Evolutionary conservation across 2,113 vertebrate genomes (phyloP).

Genomic region (Cromileptes altivelis): DNA sequence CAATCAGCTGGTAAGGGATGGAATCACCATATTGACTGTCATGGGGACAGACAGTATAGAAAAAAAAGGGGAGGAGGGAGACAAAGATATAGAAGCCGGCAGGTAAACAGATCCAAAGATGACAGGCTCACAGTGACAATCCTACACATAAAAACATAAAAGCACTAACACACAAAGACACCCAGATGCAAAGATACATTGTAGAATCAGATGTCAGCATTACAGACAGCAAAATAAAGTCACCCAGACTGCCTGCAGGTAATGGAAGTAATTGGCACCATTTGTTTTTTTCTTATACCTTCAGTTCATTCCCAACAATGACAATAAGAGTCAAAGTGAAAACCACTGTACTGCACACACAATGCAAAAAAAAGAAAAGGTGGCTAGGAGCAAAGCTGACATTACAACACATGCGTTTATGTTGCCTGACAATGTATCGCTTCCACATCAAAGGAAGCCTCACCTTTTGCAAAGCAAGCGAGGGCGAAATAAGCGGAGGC

Average conservation of each 20-base stretch:
- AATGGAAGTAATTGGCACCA: constrained; percentile 62
- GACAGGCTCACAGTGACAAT: constrained; percentile 48
- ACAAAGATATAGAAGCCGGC: constrained; percentile 3
- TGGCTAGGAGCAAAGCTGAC: constrained; percentile 67
- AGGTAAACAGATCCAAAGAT: constrained; percentile 61
- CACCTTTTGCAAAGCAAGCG: constrained; percentile 88
- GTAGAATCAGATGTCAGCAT: constrained; percentile 61
- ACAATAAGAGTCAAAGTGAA: constrained; percentile 52
- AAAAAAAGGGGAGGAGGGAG: not conserved
- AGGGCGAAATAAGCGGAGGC: constrained; percentile 84
- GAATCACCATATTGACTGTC: constrained; percentile 51
- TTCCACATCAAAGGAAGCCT: constrained; percentile 93
- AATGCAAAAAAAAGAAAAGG: constrained; percentile 4
- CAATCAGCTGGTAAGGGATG: constrained; percentile 59
- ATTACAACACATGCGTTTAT: constrained; percentile 65
- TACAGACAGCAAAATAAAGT: constrained; percentile 61
- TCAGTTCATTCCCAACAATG: constrained; percentile 61
- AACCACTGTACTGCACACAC: not conserved
- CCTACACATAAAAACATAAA: constrained; percentile 51
- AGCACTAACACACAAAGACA: constrained; percentile 47
- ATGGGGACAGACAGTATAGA: constrained; percentile 51
- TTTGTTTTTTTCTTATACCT: constrained; percentile 69
- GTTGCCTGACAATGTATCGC: constrained; percentile 86
- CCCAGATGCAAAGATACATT: constrained; percentile 53
- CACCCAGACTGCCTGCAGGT: constrained; percentile 58